These are phyloP conservation scores for Cololabis saira DNA, from an alignment of 2,113 vertebrate species.

Conservation along the genomic window DNA sequence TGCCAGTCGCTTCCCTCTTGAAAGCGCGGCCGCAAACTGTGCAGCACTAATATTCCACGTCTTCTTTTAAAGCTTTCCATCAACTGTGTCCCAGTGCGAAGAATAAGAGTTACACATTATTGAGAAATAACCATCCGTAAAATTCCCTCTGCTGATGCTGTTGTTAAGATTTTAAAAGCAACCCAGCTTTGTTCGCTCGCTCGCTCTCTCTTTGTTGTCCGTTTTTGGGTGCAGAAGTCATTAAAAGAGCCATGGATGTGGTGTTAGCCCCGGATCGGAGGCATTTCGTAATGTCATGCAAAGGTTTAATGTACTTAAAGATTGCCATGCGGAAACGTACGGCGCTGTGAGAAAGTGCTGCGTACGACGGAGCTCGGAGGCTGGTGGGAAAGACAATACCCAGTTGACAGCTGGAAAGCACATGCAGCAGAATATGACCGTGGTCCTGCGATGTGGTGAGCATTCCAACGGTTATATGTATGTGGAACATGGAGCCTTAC, in stretches of 20 bases:
- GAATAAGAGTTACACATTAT: slow-evolving; percentile 6
- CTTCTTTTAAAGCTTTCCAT: slow-evolving; percentile 33
- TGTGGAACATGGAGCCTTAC: slow-evolving; percentile 73
- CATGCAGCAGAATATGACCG: slow-evolving; percentile 77
- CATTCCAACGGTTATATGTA: slow-evolving; percentile 81
- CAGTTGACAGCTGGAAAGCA: slow-evolving; percentile 78
- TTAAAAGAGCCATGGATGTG: neutral
- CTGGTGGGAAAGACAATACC: slow-evolving; percentile 66
- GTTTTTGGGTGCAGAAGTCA: neutral
- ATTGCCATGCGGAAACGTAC: slow-evolving; percentile 10
- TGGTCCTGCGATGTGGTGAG: slow-evolving; percentile 76
- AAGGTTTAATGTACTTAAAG: slow-evolving; percentile 14
- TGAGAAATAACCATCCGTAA: slow-evolving; percentile 4
- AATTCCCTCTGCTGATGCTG: neutral
- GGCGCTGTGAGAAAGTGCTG: slow-evolving; percentile 40
- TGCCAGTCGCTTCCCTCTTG: slow-evolving; percentile 66
- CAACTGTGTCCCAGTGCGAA: slow-evolving; percentile 25
- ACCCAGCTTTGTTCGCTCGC: neutral
- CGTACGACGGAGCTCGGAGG: slow-evolving; percentile 21
- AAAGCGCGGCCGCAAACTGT: slow-evolving; percentile 50
- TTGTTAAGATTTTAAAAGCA: neutral
- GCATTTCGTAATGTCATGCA: neutral
- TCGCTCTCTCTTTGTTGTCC: neutral
- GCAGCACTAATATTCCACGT: slow-evolving; percentile 45
- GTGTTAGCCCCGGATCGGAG: neutral